Conservation (phyloP, 2,797 vertebrate species). For the Cichlasoma orientale region DNA sequence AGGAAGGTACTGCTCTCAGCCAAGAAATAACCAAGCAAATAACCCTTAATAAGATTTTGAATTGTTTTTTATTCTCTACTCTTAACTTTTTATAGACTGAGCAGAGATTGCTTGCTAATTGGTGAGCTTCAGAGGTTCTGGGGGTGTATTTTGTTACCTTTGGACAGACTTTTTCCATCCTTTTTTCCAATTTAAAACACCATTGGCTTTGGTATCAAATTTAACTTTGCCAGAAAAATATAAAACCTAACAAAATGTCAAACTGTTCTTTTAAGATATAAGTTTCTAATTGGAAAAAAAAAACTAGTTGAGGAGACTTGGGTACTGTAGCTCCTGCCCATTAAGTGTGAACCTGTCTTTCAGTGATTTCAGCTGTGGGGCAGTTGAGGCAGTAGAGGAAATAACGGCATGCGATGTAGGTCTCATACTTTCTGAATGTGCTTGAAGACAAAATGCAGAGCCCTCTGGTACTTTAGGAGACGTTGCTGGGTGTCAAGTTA, state of each 20-base stretch:
- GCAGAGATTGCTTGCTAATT: neutral
- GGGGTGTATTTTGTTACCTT: neutral
- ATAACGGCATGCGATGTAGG: conserved; percentile 61
- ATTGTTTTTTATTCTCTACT: neutral
- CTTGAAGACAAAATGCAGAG: conserved; percentile 63
- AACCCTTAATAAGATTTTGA: conserved; percentile 10
- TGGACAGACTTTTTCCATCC: neutral
- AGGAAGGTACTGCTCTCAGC: neutral
- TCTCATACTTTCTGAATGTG: conserved; percentile 69
- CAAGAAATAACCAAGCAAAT: conserved; percentile 7
- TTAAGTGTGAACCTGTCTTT: conserved; percentile 23
- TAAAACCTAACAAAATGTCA: neutral
- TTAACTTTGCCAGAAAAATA: neutral
- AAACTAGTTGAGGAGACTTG: neutral
- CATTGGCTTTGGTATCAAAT: neutral
- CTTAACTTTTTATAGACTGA: neutral
- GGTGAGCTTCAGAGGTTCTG: neutral
- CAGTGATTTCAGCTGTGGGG: conserved; percentile 60
- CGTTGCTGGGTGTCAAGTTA: conserved; percentile 62
- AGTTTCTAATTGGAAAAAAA: neutral
- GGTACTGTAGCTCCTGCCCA: conserved; percentile 3
- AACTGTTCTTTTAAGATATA: neutral
- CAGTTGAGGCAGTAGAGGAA: conserved; percentile 63
- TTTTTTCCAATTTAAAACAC: neutral
- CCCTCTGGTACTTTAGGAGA: conserved; percentile 65